A percentile compares a stretch with the other conserved stretches of the same genome.
Evolutionary conservation across 1,140 invertebrate species (phyloP).

Genomic region (Neoseiulus cucumeris): DNA sequence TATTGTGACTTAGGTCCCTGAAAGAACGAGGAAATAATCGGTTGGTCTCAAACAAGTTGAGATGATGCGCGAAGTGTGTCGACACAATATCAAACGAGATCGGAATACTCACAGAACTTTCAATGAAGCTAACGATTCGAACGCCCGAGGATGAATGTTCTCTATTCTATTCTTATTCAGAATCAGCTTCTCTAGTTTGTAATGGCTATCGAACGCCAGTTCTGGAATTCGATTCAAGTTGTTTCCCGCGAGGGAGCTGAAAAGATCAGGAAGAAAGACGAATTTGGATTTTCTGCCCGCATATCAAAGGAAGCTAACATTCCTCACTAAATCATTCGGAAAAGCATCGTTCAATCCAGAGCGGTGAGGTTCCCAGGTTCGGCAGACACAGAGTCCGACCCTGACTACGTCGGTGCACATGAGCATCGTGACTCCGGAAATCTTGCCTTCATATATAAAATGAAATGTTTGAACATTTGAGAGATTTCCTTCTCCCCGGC

Average conservation of each 20-base stretch:
- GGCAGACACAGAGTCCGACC: neutral
- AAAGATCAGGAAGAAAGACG: neutral
- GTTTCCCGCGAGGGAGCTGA: neutral
- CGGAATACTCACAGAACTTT: neutral
- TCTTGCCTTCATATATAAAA: neutral
- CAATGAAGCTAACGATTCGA: neutral
- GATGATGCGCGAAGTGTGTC: neutral
- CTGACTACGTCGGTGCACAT: neutral
- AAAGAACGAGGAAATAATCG: neutral
- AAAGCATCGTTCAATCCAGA: neutral
- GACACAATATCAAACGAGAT: neutral
- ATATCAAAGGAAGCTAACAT: no score
- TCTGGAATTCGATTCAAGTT: neutral
- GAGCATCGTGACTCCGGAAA: neutral
- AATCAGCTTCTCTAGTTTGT: neutral
- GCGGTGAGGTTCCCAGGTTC: neutral
- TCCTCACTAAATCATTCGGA: neutral
- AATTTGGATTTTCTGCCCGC: no score
- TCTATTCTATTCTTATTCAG: neutral
- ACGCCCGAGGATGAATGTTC: neutral
- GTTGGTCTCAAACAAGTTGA: neutral
- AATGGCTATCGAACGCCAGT: neutral
- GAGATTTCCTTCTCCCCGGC: no score
- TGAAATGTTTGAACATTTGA: no score
- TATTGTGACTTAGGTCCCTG: slow-evolving; percentile 6